Evolutionary conservation across 2,797 vertebrate species (phyloP), one percentile per base, ranked within the genome.

Genomic region (Rhynchonycteris naso): DNA sequence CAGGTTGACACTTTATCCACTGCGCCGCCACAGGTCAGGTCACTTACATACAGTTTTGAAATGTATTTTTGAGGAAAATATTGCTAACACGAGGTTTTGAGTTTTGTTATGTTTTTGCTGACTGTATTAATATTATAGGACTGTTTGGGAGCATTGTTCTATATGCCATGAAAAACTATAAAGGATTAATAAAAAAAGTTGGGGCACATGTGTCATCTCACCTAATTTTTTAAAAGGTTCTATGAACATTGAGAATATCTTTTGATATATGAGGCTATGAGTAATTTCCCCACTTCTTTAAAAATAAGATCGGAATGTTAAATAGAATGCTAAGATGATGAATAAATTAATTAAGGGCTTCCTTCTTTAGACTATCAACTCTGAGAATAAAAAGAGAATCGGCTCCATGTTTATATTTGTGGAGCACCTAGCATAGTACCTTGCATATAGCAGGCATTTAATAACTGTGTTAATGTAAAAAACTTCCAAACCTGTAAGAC

Each of bases 31-130:
- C 43, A 43, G 43, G 43, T 43, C 43, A 43, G 43, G 43, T 7
- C 8, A 43, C 87, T 96, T 81, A 79, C 61, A 80, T 81, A 61
- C 90, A 83, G 52, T 82, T 96, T 93, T 72, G 38, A 88, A 95
- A 83, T 71, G 16, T 22, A 52, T 38, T 94, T 96, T 90, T 91
- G 47, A 96, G 95, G 84, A 95, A 93, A 95, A 91, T 90, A 79
- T 58, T 94, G 12, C 78, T 91, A 90, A 83, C 30, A 68, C 15
- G 47, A 88, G 38, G 28, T 79, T 91, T 89, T 52, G 35, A 28
- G 22, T 52, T 85, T 82, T 38, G 21, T 56, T 95, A 90, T 90
- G 11, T 76, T 96, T 91, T 95, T 96, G 21, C 28, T 94, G 56
- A 97, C 78, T 26, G 19, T 92, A 81, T 93, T 95, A 92, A 95